phyloP scores from a whole-genome alignment of 2,797 vertebrate species.

The Onychomys torridus region DNA sequence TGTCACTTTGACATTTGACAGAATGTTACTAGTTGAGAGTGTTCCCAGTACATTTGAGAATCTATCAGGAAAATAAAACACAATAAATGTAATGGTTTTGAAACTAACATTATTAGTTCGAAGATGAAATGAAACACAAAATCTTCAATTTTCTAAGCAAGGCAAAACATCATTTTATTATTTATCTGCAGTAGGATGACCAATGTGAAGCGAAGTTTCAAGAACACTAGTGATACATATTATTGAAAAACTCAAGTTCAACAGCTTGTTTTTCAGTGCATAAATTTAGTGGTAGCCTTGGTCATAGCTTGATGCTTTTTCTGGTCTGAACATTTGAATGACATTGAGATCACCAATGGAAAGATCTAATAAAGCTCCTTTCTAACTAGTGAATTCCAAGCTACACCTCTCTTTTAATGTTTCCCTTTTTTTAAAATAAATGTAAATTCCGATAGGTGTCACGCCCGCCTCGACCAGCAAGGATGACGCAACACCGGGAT shows the following conservation, averaged over 20 bases:
- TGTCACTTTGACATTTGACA: conserved; percentile 62
- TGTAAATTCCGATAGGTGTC: neutral
- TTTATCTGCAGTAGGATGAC: neutral
- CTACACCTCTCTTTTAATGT: neutral
- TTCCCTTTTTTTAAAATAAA: neutral
- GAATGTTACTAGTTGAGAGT: conserved; percentile 54
- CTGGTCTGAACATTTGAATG: conserved; percentile 64
- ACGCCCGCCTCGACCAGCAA: no score
- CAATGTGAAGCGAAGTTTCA: neutral
- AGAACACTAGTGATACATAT: conserved; percentile 16
- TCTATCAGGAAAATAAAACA: neutral
- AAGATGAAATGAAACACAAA: conserved; percentile 58
- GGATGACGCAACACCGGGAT: no score
- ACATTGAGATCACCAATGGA: conserved; percentile 44
- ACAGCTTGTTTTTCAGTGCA: conserved; percentile 65
- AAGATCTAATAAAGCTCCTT: conserved; percentile 33
- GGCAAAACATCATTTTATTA: neutral
- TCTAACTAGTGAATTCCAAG: conserved; percentile 53
- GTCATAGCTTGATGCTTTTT: conserved; percentile 63
- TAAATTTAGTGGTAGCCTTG: conserved; percentile 56
- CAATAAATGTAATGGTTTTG: conserved; percentile 23
- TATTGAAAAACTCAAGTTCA: conserved; percentile 67
- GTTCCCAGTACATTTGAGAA: conserved; percentile 8
- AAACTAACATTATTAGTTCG: conserved; percentile 30
- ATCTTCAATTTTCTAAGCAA: conserved; percentile 14